Evolutionary conservation across 2,113 vertebrate species (phyloP).

Genomic region (Orcinus orca): DNA sequence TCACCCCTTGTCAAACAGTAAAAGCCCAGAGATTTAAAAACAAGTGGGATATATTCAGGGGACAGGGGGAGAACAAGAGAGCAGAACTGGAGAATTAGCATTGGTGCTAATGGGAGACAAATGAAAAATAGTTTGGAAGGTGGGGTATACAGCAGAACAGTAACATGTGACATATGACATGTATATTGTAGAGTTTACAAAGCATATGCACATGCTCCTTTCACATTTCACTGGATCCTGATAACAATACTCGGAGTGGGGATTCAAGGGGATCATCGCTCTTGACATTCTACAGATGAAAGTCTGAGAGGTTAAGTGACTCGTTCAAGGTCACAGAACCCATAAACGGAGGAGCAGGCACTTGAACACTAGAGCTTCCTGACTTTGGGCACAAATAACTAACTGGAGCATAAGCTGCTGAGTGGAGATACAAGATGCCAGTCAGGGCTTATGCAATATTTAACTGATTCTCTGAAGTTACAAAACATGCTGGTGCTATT

Average conservation of each 20-base stretch:
- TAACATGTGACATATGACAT: fast-evolving
- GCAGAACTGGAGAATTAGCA: not conserved
- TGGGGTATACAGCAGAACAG: not conserved
- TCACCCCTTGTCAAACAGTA: not conserved
- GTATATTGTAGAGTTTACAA: fast-evolving
- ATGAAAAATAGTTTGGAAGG: not conserved
- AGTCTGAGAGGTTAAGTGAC: not conserved
- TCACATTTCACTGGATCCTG: not conserved
- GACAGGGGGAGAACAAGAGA: not conserved
- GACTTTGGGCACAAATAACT: not conserved
- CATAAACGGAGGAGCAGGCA: not conserved
- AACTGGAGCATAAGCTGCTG: not conserved
- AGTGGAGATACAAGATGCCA: not conserved
- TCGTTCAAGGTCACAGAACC: constrained; percentile 12
- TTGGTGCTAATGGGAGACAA: not conserved
- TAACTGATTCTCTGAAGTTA: not conserved
- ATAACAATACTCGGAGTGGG: not conserved
- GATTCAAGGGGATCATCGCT: not conserved
- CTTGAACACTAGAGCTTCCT: not conserved
- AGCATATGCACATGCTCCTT: fast-evolving
- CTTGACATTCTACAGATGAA: not conserved
- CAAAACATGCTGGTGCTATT: not conserved
- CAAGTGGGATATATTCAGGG: no score
- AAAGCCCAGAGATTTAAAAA: not conserved
- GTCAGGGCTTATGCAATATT: not conserved